Conservation (phyloP, 2,888 invertebrate genomes). For the Copidosoma aretas region DNA sequence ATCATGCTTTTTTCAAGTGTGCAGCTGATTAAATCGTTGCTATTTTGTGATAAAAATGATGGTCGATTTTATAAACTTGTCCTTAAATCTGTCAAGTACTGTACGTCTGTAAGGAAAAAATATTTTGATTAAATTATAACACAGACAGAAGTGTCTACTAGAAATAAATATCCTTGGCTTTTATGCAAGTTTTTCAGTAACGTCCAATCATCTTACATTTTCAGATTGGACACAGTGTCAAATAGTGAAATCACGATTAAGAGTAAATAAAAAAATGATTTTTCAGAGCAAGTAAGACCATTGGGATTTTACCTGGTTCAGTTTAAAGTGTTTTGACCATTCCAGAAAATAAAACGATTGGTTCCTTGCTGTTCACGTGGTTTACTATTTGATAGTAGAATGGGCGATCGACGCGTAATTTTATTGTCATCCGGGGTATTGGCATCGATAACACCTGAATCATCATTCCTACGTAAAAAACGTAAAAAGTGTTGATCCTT, state of each 20-base stretch:
- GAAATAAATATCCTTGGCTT: no score
- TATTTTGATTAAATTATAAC: no score
- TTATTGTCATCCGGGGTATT: neutral
- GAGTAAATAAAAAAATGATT: slow-evolving; percentile 7
- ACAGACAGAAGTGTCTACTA: no score
- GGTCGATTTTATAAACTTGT: no score
- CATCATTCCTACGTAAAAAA: slow-evolving; percentile 18
- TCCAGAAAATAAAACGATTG: slow-evolving; percentile 29
- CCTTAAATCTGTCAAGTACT: no score
- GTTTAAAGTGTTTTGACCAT: slow-evolving; percentile 18
- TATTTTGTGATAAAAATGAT: no score
- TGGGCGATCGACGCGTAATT: slow-evolving; percentile 35
- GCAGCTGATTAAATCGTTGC: no score
- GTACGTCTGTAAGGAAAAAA: no score
- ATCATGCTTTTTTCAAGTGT: no score
- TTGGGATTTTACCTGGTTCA: slow-evolving; percentile 18
- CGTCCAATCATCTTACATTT: no score
- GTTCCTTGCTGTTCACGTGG: slow-evolving; percentile 23
- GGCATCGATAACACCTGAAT: slow-evolving; percentile 18
- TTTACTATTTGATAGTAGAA: slow-evolving; percentile 39
- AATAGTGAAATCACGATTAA: slow-evolving; percentile 1
- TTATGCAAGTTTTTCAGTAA: no score
- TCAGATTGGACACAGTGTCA: neutral
- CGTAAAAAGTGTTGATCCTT: no score
- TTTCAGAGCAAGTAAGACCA: neutral